Evolutionary conservation across 64 coral and sea anemone genomes (phyloP), one percentile per base, ranked within the genome.

Genomic region (Stylophora pistillata): DNA sequence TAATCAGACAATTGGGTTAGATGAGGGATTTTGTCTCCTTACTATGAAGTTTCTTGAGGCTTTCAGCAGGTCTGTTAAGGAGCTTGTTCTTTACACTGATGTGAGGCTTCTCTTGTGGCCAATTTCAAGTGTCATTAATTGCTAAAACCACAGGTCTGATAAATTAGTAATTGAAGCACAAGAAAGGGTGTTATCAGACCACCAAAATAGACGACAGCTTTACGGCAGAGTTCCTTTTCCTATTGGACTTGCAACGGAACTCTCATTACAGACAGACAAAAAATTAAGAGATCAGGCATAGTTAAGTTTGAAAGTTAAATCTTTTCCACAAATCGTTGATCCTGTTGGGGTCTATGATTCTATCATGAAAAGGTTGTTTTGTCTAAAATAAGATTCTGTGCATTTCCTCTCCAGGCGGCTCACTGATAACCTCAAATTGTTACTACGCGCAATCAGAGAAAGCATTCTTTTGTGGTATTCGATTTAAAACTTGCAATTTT

Each of bases 141-240:
- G 80, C 2, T 63, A 84, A 84, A 84, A 84, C 80, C 80, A 84
- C 80, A 84, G 17, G 69, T 69, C 10, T 5, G 60, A 62, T 3
- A 47, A 47, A 84, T 32, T 31, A 27, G 10, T 60, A 9, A 59
- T 13, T 26, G 59, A n/a, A 70, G 64, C 23, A 68, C 64, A 10
- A 10, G 64, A 68, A 64, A 23, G 33, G 10, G 16, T 23, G 80
- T 70, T 70, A 84, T 84, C 60, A 84, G 62, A 41, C 21, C 15
- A 21, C 52, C 21, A 33, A 16, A 37, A 53, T 70, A 34, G 56
- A 70, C 58, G 60, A 27, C 37, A 70, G 61, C 41, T 84, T 53
- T 23, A n/a, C n/a, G n/a, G 20, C 52, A 34, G 37, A 47, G 18
- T 69, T 27, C 13, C 47, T 3, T 78, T 21, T 56, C 59, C 10